These are phyloP conservation scores for Magallana gigas DNA, from an alignment of 1,140 invertebrate species.

Conservation along the genomic window DNA sequence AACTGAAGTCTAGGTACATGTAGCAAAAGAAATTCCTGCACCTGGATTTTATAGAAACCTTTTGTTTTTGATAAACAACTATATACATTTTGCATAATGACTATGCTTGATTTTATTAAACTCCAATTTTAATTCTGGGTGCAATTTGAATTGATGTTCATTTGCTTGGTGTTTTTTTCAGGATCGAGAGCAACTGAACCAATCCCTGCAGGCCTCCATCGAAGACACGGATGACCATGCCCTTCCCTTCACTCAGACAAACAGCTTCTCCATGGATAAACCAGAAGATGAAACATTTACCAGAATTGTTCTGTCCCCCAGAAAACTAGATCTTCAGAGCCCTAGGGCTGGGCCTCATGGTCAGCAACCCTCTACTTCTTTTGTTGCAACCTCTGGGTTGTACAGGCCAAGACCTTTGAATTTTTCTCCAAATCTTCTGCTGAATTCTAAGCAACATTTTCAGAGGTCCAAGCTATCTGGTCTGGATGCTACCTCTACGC, in stretches of 20 bases:
- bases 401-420: background rate
- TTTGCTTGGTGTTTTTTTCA: background rate
- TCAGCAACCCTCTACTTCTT: background rate
- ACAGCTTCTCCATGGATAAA: conserved; percentile 24
- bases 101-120: too few relatives aligned
- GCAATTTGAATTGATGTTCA: too few relatives aligned
- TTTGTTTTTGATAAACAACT: too few relatives aligned
- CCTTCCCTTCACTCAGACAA: conserved; percentile 40
- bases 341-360: background rate
- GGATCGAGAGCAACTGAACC: background rate
- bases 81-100: too few relatives aligned
- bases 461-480: background rate
- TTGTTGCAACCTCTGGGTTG: background rate
- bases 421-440: background rate
- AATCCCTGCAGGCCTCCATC: background rate
- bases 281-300: background rate
- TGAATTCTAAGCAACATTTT: background rate
- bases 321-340: background rate
- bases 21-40: too few relatives aligned
- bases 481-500: background rate
- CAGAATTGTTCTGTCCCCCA: background rate
- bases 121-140: too few relatives aligned
- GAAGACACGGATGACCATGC: background rate
- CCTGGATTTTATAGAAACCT: too few relatives aligned
- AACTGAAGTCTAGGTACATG: too few relatives aligned